Evolutionary conservation across 2,797 vertebrate genomes (phyloP), one percentile per base, ranked within the genome.

Genomic region (Crossoptilon crossoptilon): DNA sequence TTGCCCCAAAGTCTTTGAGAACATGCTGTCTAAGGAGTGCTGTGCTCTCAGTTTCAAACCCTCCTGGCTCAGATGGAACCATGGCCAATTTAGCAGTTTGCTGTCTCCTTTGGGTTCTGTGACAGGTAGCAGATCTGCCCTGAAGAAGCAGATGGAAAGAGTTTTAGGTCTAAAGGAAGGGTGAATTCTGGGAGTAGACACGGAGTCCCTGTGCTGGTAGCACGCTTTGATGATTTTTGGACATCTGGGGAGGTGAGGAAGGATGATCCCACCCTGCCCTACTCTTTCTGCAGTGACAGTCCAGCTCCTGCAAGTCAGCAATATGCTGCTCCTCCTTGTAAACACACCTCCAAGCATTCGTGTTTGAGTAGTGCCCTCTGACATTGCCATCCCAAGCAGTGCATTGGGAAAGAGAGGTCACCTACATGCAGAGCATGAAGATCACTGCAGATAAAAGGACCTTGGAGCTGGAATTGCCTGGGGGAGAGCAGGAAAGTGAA

Each of bases 331-430:
- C 10, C 68, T 88, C 43, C 12, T 79, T 78, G n/a, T 59, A 69
- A 88, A 68, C n/a, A 10, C 73, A 41, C 56, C 56, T 84, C 67
- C 64, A 53, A 79, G 71, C 44, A 10, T 41, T 88, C 1, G 0
- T 81, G 56, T 90, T 88, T 60, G 46, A 92, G 10, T 63, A 64
- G n/a, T 55, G 93, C 79, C 83, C 87, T 92, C 70, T 93, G 83
- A 90, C 96, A 88, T 37, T 3, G 5, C n/a, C 44, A 43, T 92
- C 77, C 77, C 86, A 24, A 46, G 56, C 7, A 71, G 56, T 71
- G 14, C 80, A 27, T 37, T 43, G 51, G 71, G 83, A 84, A 43
- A 46, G 14, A 79, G 63, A 90, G 81, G 78, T 87, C 91, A 76
- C 31, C 3, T n/a, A 71, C 2, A 0, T 48, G 81, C 11, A 2